These are phyloP conservation scores for Salvelinus fontinalis DNA, from an alignment of 2,113 vertebrate species.

Conservation along the genomic window DNA sequence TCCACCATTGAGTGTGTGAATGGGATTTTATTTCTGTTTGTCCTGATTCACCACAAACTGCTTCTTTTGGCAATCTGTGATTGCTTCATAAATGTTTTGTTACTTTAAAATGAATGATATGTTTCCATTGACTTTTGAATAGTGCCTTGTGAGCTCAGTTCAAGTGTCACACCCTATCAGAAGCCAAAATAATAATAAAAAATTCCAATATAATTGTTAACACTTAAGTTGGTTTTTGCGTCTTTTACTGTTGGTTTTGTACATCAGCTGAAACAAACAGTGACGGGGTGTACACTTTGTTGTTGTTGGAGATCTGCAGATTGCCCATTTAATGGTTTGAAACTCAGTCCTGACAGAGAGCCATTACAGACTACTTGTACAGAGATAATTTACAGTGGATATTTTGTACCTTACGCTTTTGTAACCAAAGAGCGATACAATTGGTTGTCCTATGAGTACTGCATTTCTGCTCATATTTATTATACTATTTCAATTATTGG, in stretches of 20 bases:
- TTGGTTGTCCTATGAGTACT: constrained; percentile 43
- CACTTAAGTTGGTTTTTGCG: no score
- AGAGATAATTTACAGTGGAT: constrained; percentile 64
- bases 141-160: no score
- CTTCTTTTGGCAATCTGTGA: constrained; percentile 6
- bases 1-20: constrained; percentile 51
- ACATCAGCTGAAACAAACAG: no score
- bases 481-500: neutral
- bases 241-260: no score
- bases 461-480: constrained; percentile 4
- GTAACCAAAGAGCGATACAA: constrained; percentile 55
- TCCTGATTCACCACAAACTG: constrained; percentile 67
- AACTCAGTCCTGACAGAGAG: constrained; percentile 63
- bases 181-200: no score
- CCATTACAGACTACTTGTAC: constrained; percentile 61
- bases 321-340: constrained; percentile 58
- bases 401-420: constrained; percentile 59
- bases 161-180: no score
- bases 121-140: no score
- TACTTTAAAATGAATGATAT: no score
- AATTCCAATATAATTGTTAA: no score
- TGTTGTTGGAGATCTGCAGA: no score
- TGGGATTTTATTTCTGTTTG: constrained; percentile 61
- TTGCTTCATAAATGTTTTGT: no score
- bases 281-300: no score